Percentiles rank a stretch among this genome's conserved stretches.
Conservation (phyloP, 2,797 vertebrate species). For the Okamejei kenojei region DNA sequence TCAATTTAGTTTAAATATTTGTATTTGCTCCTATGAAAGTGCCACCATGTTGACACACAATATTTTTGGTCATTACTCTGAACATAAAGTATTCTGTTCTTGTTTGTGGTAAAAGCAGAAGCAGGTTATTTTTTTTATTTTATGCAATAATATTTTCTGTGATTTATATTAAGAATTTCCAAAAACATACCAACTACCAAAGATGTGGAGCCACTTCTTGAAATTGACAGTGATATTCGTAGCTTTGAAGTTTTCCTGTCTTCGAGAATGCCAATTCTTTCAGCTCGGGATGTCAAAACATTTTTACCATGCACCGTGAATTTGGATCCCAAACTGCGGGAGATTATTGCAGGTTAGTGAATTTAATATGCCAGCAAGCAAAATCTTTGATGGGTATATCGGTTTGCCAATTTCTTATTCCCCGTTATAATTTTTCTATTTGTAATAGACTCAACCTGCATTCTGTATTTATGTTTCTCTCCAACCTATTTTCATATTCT, state of each 20-base stretch:
- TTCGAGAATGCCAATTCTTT: constrained; percentile 83
- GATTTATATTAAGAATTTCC: constrained; percentile 66
- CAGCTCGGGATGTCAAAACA: constrained; percentile 79
- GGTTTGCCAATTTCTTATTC: too few species aligned
- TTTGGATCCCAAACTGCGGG: constrained; percentile 89
- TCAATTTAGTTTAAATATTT: not conserved
- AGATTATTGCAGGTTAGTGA: constrained; percentile 84
- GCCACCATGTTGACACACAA: too few species aligned
- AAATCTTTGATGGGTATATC: not conserved
- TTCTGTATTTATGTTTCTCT: too few species aligned
- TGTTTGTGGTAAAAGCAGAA: not conserved
- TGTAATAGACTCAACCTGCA: too few species aligned
- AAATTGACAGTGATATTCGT: constrained; percentile 88
- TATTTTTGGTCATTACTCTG: not conserved
- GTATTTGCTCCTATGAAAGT: not conserved
- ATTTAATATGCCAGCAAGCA: not conserved
- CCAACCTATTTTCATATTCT: too few species aligned
- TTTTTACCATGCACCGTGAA: constrained; percentile 96
- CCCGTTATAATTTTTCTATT: too few species aligned
- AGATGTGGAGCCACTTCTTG: constrained; percentile 92
- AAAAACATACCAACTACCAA: constrained; percentile 96
- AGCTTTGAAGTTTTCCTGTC: constrained; percentile 97
- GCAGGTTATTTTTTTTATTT: constrained; percentile 39
- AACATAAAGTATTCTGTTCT: not conserved
- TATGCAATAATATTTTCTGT: constrained; percentile 16